phyloP scores from a whole-genome alignment of 2,113 vertebrate genomes.

The Tachycineta bicolor region DNA sequence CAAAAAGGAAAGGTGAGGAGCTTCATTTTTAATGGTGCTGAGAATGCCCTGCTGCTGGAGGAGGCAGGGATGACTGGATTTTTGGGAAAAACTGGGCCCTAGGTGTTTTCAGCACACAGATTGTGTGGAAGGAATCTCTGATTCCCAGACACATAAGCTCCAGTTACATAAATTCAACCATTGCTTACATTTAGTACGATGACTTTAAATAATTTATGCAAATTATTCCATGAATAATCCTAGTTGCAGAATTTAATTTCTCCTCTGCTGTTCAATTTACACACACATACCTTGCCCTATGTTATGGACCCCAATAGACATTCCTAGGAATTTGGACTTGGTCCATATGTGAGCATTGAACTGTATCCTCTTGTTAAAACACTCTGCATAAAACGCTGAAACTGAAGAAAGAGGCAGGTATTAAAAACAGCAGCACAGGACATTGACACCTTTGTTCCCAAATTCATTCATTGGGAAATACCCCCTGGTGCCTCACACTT shows the following conservation, averaged over 20 bases:
- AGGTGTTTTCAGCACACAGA: not conserved
- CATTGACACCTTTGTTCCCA: not conserved
- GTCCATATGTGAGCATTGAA: slow-evolving; percentile 99
- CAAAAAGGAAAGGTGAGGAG: not conserved
- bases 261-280: not conserved
- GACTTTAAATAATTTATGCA: not conserved
- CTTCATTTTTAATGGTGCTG: not conserved
- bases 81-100: not conserved
- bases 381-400: slow-evolving; percentile 99
- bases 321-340: slow-evolving; percentile 98
- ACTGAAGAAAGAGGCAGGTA: slow-evolving; percentile 74
- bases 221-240: not conserved
- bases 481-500: not conserved
- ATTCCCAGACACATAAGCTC: not conserved
- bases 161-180: not conserved
- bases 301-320: slow-evolving; percentile 99
- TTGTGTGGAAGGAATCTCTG: not conserved
- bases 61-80: not conserved
- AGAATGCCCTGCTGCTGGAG: not conserved
- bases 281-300: slow-evolving; percentile 91
- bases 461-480: not conserved
- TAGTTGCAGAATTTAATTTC: not conserved
- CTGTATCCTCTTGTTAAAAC: slow-evolving; percentile 94
- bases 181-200: not conserved
- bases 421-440: not conserved